Percentiles rank a stretch among this genome's conserved stretches.
Evolutionary conservation across 1,140 invertebrate species (phyloP).

Genomic region (Reticulitermes speratus): DNA sequence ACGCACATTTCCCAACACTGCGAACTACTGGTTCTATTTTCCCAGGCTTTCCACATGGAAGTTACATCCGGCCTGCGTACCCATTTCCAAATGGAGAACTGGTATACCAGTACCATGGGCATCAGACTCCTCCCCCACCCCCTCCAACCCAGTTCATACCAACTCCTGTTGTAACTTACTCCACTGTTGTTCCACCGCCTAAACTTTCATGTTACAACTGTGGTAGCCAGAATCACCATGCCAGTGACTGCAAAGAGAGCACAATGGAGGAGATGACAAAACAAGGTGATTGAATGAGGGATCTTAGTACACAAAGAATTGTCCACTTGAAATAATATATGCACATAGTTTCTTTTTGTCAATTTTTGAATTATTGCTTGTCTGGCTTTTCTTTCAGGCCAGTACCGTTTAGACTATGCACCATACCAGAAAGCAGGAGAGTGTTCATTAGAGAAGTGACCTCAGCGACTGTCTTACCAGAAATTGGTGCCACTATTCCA

Average conservation of each 20-base stretch:
- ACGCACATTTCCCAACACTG: slow-evolving; percentile 48
- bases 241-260: slow-evolving; percentile 78
- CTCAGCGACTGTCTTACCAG: slow-evolving; percentile 24
- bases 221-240: slow-evolving; percentile 72
- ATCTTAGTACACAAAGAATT: background rate
- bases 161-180: slow-evolving; percentile 48
- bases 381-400: slow-evolving; percentile 43
- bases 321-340: slow-evolving; percentile 21
- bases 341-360: slow-evolving; percentile 38
- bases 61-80: slow-evolving; percentile 32
- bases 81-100: slow-evolving; percentile 33
- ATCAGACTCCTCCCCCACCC: slow-evolving; percentile 44
- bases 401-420: slow-evolving; percentile 51
- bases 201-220: slow-evolving; percentile 72
- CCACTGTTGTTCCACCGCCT: slow-evolving; percentile 49
- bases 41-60: slow-evolving; percentile 20
- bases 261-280: slow-evolving; percentile 87
- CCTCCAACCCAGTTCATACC: slow-evolving; percentile 51
- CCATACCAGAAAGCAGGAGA: slow-evolving; percentile 51
- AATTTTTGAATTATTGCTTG: slow-evolving; percentile 35
- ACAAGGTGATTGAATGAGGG: slow-evolving; percentile 47
- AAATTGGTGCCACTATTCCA: slow-evolving; percentile 18
- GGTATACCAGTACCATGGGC: slow-evolving; percentile 33
- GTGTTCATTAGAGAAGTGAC: slow-evolving; percentile 52
- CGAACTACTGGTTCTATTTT: slow-evolving; percentile 50